phyloP scores from a whole-genome alignment of 2,113 vertebrate species.

The Dasypus novemcinctus region DNA sequence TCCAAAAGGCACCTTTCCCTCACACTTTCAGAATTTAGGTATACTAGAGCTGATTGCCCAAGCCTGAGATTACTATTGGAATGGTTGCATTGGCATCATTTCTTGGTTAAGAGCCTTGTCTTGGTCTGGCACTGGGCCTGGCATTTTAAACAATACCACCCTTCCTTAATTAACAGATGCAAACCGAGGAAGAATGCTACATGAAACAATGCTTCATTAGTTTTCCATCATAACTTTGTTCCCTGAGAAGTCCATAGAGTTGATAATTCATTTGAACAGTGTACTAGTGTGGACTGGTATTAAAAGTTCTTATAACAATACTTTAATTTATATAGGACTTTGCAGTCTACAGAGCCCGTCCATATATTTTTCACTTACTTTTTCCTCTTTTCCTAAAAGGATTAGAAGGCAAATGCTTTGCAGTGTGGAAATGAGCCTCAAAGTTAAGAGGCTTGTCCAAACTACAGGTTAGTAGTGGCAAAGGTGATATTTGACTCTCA shows the following conservation, averaged over 20 bases:
- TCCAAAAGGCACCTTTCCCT: neutral
- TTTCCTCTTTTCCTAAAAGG: neutral
- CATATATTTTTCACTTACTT: neutral
- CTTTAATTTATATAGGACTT: neutral
- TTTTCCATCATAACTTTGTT: neutral
- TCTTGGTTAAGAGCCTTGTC: neutral
- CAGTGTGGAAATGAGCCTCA: neutral
- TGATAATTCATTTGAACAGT: neutral
- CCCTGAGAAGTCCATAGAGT: neutral
- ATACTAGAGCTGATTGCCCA: neutral
- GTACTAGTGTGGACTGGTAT: neutral
- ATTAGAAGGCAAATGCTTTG: neutral
- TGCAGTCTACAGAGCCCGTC: neutral
- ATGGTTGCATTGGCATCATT: neutral
- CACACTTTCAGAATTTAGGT: neutral
- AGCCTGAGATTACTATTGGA: neutral
- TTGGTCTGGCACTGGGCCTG: neutral
- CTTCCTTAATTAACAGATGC: constrained; percentile 36
- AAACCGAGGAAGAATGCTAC: neutral
- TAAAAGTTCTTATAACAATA: constrained; percentile 19
- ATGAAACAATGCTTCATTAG: neutral
- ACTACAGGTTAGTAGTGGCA: neutral
- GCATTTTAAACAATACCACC: neutral
- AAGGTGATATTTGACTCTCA: neutral
- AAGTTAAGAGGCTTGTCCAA: neutral